Base-by-base conservation (phyloP, 1,140 invertebrate genomes). In the Drosophila watanabei region DNA sequence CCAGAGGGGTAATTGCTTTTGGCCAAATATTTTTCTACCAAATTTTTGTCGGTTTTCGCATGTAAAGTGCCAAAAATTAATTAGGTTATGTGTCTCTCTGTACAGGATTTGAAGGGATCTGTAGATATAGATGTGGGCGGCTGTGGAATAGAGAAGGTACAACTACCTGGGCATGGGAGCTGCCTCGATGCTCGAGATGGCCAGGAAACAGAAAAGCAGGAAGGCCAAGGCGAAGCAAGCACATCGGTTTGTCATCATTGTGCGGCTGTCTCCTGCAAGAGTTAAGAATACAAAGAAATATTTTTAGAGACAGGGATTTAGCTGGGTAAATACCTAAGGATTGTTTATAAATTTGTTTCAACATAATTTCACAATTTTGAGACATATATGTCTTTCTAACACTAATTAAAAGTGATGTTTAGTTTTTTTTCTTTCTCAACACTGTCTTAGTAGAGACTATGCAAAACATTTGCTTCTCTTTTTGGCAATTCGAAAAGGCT, bases 131-230 rank as follows among this genome's bases (percentile, higher is more conserved):
- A n/a, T 70, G 75, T 14, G 46, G 33, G 48, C 33, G 43, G 11
- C 9, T 13, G n/a, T n/a, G n/a, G 61, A 52, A 46, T 60, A 65
- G 66, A n/a, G 49, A 52, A 33, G 80, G 30, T 82, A 89, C 92
- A 80, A 93, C 92, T 93, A 93, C 92, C 92, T 93, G 90, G 92
- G 92, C 92, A 93, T 93, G 63, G 92, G 92, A 20, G 92, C 92
- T 24, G 80, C 87, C 20, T 93, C 87, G 45, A 68, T 79, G 64
- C 75, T 80, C n/a, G 92, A 87, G 39, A 92, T 78, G 46, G 89
- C 57, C 85, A 92, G 48, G 64, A 93, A 63, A 51, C 79, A 92
- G 51, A 90, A 65, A 45, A 75, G 78, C 18, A 85, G 64, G 41
- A 92, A 58, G 16, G 80, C 79, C 80, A 92, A 65, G 66, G 75